Evolutionary conservation across 2,113 vertebrate genomes (phyloP).

Genomic region (Gymnogyps californianus): DNA sequence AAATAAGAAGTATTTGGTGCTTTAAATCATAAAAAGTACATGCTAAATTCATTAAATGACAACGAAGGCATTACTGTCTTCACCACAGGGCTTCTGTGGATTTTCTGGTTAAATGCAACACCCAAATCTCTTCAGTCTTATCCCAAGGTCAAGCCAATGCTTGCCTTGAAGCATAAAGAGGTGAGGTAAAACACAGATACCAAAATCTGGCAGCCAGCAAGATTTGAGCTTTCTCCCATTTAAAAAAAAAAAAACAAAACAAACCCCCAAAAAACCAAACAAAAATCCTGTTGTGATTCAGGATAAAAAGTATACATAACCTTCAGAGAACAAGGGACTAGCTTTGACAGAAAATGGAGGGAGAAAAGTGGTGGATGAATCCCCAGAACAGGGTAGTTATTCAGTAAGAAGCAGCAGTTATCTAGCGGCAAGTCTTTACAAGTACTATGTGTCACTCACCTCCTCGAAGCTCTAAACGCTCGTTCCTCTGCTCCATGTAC

Average conservation of each 20-base stretch:
- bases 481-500: slow-evolving; percentile 85
- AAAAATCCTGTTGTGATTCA: neutral
- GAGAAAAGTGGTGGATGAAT: neutral
- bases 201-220: neutral
- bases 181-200: neutral
- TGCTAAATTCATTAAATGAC: neutral
- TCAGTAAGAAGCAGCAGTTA: neutral
- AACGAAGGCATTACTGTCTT: neutral
- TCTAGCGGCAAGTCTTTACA: neutral
- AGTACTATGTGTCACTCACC: slow-evolving; percentile 58
- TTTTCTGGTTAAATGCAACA: neutral
- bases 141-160: neutral
- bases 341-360: neutral
- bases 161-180: neutral
- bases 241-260: neutral
- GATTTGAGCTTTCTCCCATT: neutral
- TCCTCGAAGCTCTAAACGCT: slow-evolving; percentile 90
- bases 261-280: too few relatives aligned
- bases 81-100: neutral
- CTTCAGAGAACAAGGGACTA: neutral
- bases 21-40: neutral
- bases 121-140: neutral
- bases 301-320: neutral
- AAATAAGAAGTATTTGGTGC: neutral
- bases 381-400: neutral